Evolutionary conservation across 2,797 vertebrate genomes (phyloP), one percentile per base, ranked within the genome.

Genomic region (Iguana delicatissima): DNA sequence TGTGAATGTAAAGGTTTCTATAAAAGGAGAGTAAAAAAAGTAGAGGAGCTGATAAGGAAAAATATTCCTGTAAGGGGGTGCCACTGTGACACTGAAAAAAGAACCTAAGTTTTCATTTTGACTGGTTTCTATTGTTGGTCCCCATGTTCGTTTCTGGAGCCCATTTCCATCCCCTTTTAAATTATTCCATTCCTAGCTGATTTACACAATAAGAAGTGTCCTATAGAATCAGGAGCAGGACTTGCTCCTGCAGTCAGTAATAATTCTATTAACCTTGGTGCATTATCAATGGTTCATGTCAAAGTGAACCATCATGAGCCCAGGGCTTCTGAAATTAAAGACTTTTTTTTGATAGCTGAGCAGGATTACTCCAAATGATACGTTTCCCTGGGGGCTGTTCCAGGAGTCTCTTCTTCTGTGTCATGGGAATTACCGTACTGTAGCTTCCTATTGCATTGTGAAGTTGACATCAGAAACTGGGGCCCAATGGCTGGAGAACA

Each of bases 1-100:
- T 0, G 6, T 55, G 88, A 87, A 82, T 90, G 91, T 94, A 90
- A 94, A 95, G 9, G 0, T 59, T 46, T 67, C 46, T 84, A 92
- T 2, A 12, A 94, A 94, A 95, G 90, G 92, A 79, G 82, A 89
- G 85, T 81, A 92, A 59, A 32, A 32, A 62, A 77, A 87, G 84
- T 50, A 84, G 79, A 82, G 89, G 91, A 82, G 73, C 91, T 2
- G 32, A 1, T 67, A 64, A 84, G 77, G 81, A 42, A 73, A 88
- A 86, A 46, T 20, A 72, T 0, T 82, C 26, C 12, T 42, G 88
- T 86, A 4, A 83, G 67, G 80, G 85, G 59, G 77, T 72, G 73
- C 92, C 82, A 62, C 57, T 88, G 77, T 69, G 90, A 62, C 52
- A 86, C 50, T 14, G 89, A 55, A 69, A 42, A 72, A 55, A 82